Conservation (phyloP, 2,113 vertebrate species). For the Rhabdornis inornatus region DNA sequence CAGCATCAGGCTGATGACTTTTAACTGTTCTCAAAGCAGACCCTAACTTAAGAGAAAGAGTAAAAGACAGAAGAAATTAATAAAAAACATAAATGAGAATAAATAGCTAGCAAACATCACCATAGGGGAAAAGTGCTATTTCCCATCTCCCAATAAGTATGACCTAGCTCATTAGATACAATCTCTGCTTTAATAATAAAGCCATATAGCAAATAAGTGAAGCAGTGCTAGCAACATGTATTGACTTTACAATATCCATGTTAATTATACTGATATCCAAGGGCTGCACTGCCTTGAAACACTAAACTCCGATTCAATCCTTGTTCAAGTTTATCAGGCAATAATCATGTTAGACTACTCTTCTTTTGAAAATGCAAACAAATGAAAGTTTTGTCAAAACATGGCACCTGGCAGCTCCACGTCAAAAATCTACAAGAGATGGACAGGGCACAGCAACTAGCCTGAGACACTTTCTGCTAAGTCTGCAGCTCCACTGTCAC, state of each 20-base stretch:
- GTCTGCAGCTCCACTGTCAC: not conserved
- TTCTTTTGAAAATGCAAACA: not conserved
- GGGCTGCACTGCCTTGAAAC: not conserved
- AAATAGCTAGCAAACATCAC: not conserved
- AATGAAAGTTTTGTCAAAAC: not conserved
- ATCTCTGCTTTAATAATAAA: conserved; percentile 28
- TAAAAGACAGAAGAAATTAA: conserved; percentile 34
- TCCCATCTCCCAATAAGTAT: not conserved
- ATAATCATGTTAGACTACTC: not conserved
- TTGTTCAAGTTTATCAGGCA: not conserved
- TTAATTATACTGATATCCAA: not conserved
- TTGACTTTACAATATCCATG: not conserved
- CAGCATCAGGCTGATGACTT: not conserved
- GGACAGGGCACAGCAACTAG: not conserved
- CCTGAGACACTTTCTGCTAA: not conserved
- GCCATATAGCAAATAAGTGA: conserved; percentile 16
- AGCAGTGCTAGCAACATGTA: not conserved
- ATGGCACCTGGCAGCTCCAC: not conserved
- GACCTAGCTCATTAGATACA: conserved; percentile 24
- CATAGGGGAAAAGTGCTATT: not conserved
- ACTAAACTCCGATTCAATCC: not conserved
- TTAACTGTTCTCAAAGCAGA: conserved; percentile 35
- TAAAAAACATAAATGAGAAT: conserved; percentile 15
- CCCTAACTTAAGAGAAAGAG: not conserved
- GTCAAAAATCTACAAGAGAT: not conserved